Evolutionary conservation across 2,797 vertebrate genomes (phyloP).

Genomic region (Chelonia mydas): DNA sequence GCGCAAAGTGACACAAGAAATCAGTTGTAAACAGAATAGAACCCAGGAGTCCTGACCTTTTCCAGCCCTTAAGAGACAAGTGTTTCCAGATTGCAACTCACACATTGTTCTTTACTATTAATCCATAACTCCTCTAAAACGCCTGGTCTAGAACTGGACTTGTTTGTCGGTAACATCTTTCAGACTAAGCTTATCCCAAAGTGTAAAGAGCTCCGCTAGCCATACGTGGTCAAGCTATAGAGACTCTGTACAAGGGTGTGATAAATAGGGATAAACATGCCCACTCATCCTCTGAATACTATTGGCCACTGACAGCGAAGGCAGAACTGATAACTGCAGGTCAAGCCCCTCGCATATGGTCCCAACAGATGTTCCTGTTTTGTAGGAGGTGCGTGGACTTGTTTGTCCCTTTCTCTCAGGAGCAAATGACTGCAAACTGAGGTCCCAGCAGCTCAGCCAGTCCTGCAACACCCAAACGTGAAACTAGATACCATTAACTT

Average conservation of each 20-base stretch:
- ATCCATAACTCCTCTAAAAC: neutral
- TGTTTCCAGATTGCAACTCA: neutral
- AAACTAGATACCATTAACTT: too few relatives aligned
- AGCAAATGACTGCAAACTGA: neutral
- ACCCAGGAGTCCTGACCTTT: neutral
- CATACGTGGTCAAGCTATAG: conserved; percentile 22
- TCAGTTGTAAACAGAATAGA: neutral
- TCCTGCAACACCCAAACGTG: neutral
- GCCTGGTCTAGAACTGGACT: conserved; percentile 42
- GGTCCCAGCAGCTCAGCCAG: neutral
- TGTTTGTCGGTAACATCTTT: conserved; percentile 66
- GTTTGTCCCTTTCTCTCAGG: conserved; percentile 54
- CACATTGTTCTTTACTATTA: neutral
- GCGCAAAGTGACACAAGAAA: neutral
- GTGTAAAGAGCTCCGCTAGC: conserved; percentile 58
- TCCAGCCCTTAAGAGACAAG: neutral
- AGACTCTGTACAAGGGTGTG: conserved; percentile 59
- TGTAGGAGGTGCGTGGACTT: conserved; percentile 25
- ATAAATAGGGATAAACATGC: conserved; percentile 69
- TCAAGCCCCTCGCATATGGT: neutral
- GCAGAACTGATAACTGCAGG: neutral
- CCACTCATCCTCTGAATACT: conserved; percentile 39
- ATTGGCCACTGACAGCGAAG: neutral
- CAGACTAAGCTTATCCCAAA: conserved; percentile 69
- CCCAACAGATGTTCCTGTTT: conserved; percentile 72